A percentile compares a stretch with the other conserved stretches of the same genome.
These are phyloP conservation scores for Ametastegia equiseti DNA, from an alignment of 2,888 invertebrate genomes.

Conservation along the genomic window DNA sequence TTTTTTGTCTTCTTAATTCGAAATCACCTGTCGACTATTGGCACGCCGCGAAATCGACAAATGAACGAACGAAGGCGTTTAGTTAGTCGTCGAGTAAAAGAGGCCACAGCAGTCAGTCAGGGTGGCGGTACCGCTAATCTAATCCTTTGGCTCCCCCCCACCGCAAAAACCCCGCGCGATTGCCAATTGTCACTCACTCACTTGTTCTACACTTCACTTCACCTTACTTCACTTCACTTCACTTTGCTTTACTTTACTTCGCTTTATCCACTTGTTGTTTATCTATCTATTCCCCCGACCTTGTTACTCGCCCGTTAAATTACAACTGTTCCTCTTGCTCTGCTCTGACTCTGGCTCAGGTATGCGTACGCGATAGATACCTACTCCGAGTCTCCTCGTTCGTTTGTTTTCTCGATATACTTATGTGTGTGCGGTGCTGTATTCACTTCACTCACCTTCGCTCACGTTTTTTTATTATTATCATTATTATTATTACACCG, in stretches of 20 bases:
- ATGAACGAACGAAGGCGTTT: too few relatives aligned
- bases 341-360: not conserved
- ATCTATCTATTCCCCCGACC: not conserved
- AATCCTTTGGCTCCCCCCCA: too few relatives aligned
- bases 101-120: too few relatives aligned
- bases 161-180: too few relatives aligned
- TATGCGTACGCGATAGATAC: not conserved
- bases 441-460: not conserved
- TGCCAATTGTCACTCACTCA: constrained; percentile 39
- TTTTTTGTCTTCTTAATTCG: too few relatives aligned
- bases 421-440: not conserved
- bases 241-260: constrained; percentile 38
- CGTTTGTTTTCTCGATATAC: not conserved
- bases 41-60: too few relatives aligned
- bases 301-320: too few relatives aligned
- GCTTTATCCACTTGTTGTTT: constrained; percentile 31
- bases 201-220: not conserved
- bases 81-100: too few relatives aligned
- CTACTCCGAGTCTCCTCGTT: not conserved
- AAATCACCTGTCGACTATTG: too few relatives aligned
- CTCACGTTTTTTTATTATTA: not conserved
- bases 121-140: not conserved
- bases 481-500: not conserved
- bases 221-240: constrained; percentile 34
- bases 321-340: too few relatives aligned